Evolutionary conservation across 2,113 vertebrate species (phyloP).

Genomic region (Sander vitreus): DNA sequence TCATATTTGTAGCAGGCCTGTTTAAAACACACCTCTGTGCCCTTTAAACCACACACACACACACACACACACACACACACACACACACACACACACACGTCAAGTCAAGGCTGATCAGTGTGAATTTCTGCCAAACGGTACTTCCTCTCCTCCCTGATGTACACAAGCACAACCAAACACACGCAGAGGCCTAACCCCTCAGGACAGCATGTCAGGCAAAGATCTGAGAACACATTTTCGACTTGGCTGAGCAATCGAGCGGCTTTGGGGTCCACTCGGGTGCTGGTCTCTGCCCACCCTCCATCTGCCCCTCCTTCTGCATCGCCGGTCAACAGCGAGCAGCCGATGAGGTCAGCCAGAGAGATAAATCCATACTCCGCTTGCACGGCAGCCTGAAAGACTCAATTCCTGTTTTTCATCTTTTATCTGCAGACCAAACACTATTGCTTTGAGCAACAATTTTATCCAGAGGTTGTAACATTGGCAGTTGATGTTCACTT

Average conservation of each 20-base stretch:
- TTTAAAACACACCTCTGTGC: constrained; percentile 32
- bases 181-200: constrained; percentile 53
- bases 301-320: constrained; percentile 67
- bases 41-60: constrained; percentile 38
- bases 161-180: constrained; percentile 44
- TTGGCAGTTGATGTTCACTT: constrained; percentile 16
- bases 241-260: constrained; percentile 82
- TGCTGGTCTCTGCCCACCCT: constrained; percentile 74
- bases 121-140: constrained; percentile 67
- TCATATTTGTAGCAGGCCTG: constrained; percentile 5
- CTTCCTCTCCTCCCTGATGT: constrained; percentile 49
- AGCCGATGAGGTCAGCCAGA: constrained; percentile 68
- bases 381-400: constrained; percentile 60
- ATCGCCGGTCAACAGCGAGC: constrained; percentile 60
- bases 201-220: constrained; percentile 80
- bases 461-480: constrained; percentile 27
- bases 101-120: constrained; percentile 70
- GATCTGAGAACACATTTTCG: constrained; percentile 85
- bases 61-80: constrained; percentile 13
- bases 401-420: constrained; percentile 58
- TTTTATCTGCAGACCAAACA: constrained; percentile 31
- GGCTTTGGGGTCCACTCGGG: constrained; percentile 67
- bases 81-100: constrained; percentile 2
- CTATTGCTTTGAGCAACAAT: neutral
- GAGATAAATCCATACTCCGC: constrained; percentile 73